Evolutionary conservation across 2,888 invertebrate species (phyloP).

Genomic region (Limnephilus rhombicus): DNA sequence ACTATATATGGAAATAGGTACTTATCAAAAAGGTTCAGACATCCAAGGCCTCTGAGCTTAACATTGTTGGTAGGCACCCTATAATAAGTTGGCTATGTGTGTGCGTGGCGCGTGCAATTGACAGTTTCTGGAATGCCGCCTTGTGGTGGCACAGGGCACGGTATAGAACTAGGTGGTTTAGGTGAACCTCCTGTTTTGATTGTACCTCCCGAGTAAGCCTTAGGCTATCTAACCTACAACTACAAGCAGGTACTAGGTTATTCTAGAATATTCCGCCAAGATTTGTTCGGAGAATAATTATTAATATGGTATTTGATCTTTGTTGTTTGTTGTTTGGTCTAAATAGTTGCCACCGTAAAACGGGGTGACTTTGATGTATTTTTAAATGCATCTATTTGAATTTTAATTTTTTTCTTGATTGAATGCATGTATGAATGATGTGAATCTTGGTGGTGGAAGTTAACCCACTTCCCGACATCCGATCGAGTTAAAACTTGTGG

Average conservation of each 20-base stretch:
- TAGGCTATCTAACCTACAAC: background rate
- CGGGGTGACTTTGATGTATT: too few species aligned
- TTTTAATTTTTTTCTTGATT: too few species aligned
- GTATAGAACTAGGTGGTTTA: background rate
- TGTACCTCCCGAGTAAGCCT: background rate
- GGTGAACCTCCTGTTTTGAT: background rate
- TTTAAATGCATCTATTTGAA: too few species aligned
- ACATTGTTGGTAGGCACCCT: background rate
- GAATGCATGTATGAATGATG: too few species aligned
- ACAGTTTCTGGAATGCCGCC: background rate
- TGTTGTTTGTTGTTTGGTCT: background rate
- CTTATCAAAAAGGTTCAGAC: too few species aligned
- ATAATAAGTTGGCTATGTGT: background rate
- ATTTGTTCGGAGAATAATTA: background rate
- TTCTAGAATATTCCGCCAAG: background rate
- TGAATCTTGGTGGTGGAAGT: too few species aligned
- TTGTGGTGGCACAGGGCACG: background rate
- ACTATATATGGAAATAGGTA: too few species aligned
- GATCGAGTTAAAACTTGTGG: too few species aligned
- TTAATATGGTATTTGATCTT: too few species aligned
- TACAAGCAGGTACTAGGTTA: background rate
- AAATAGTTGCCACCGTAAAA: background rate
- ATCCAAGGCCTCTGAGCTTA: background rate
- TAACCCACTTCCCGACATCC: too few species aligned
- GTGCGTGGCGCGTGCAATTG: background rate